Base-by-base conservation (phyloP, 1,140 invertebrate genomes). In the Prorops nasuta region DNA sequence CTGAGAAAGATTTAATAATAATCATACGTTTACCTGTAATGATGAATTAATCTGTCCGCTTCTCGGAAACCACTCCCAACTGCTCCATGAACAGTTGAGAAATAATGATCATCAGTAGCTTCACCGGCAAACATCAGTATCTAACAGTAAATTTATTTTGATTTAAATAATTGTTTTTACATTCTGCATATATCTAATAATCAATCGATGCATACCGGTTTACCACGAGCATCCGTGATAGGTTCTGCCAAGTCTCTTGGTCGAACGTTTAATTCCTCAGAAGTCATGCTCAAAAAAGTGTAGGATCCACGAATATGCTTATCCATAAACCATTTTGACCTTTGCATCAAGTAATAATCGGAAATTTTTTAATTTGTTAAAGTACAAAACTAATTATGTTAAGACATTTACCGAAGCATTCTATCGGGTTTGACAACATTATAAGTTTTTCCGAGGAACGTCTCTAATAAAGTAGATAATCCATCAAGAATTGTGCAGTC, bases 51-150 rank as follows among this genome's bases (percentile, higher is more conserved):
- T 68, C 82, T 74, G 37, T 88, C 78, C 16, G 88, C 89, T 72
- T 91, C 90, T 42, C 88, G 79, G 68, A 84, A 85, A 0, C 89
- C 90, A 10, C 83, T 83, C 67, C 89, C 86, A 2, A 91, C 71
- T 1, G 90, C 91, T 1, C 90, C 90, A 67, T 93, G 90, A 3
- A 88, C 89, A 2, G 87, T 87, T 3, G 85, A 86, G 69, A 86
- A 90, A 67, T 79, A 85, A 59, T 83, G 76, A 34, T 82, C 74
- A 49, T 86, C 83, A 0, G 86, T 84, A 0, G 85, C 84, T 70
- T 89, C 86, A 0, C 86, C 86, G 16, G 84, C 86, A 58, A 89
- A 88, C 34, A 85, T 77, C 0, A 88, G 62, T 6, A 69, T 48
- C 72, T 76, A 58, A 32, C 12, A 16, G n/a, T 18, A 47, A 35